Evolutionary conservation across 2,797 vertebrate species (phyloP).

Genomic region (Diceros bicornis): DNA sequence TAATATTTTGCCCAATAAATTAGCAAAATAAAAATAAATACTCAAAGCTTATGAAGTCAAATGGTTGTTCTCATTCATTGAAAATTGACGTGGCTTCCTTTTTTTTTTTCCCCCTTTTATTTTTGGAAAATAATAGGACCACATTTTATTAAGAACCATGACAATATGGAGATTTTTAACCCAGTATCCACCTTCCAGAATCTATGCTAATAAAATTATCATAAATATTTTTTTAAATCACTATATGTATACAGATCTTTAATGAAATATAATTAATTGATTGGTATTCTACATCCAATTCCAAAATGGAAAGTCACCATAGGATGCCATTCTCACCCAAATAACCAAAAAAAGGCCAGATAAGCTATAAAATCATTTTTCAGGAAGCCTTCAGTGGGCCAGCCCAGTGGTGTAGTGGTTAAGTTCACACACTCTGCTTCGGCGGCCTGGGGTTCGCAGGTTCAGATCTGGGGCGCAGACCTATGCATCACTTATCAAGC

Average conservation of each 20-base stretch:
- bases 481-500: too few relatives aligned
- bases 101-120: background rate
- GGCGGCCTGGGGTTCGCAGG: too few relatives aligned
- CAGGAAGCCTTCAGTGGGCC: background rate
- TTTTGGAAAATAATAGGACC: background rate
- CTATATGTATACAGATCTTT: background rate
- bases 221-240: background rate
- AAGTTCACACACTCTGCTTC: too few relatives aligned
- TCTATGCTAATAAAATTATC: background rate
- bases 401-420: too few relatives aligned
- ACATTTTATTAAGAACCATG: background rate
- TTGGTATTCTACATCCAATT: background rate
- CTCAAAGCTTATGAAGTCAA: background rate
- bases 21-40: conserved; percentile 24
- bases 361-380: conserved; percentile 1
- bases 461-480: too few relatives aligned
- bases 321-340: background rate
- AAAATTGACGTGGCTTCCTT: background rate
- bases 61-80: background rate
- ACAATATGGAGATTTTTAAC: background rate
- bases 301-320: background rate
- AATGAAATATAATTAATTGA: background rate
- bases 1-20: conserved; percentile 33
- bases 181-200: background rate
- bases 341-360: background rate